Evolutionary conservation across 2,797 vertebrate species (phyloP).

Genomic region (Myiotriccus ornatus): DNA sequence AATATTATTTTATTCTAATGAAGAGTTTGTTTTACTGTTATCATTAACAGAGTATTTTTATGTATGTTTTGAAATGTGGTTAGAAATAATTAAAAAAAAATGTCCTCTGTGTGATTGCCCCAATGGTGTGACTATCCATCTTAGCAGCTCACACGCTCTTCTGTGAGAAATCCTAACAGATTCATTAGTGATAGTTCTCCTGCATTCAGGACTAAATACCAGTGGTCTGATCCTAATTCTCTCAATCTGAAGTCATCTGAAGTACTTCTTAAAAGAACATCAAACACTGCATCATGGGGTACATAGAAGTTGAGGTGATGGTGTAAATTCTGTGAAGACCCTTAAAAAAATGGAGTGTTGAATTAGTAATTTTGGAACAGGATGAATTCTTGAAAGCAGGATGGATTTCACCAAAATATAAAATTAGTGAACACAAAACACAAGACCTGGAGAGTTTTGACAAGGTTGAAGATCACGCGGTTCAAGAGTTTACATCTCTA

Average conservation of each 20-base stretch:
- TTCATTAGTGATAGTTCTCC: neutral
- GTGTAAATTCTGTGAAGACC: neutral
- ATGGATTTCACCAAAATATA: neutral
- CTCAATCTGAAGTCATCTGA: neutral
- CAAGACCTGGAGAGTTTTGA: neutral
- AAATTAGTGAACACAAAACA: neutral
- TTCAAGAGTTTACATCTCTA: neutral
- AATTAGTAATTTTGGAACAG: neutral
- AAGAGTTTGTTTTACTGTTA: neutral
- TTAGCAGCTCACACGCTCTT: neutral
- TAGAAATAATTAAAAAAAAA: neutral
- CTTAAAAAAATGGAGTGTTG: neutral
- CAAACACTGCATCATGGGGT: neutral
- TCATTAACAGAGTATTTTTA: neutral
- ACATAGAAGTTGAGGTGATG: neutral
- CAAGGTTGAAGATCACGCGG: neutral
- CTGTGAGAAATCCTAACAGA: neutral
- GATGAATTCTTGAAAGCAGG: neutral
- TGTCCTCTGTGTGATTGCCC: neutral
- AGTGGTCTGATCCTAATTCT: neutral
- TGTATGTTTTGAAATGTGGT: neutral
- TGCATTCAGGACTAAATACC: neutral
- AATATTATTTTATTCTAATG: neutral
- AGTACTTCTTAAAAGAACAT: neutral
- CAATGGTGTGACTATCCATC: neutral